A percentile compares a stretch with the other conserved stretches of the same genome.
Evolutionary conservation across 2,113 vertebrate species (phyloP).

Genomic region (Apaloderma vittatum): DNA sequence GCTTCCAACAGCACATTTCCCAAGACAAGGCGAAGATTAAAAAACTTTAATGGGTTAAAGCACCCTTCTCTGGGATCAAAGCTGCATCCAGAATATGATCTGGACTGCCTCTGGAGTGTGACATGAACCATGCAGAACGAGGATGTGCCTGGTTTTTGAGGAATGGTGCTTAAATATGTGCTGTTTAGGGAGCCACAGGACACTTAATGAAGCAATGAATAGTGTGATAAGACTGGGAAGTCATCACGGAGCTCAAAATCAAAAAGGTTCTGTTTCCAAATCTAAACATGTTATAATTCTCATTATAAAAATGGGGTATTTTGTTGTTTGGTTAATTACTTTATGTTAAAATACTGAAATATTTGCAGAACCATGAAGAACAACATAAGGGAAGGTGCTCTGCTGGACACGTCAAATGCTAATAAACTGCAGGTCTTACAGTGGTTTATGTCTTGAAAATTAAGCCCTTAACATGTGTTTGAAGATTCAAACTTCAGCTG

Average conservation of each 20-base stretch:
- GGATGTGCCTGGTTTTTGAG: fast-evolving
- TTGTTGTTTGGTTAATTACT: not conserved
- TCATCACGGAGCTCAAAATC: not conserved
- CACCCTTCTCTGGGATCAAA: not conserved
- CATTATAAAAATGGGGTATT: not conserved
- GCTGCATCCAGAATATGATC: not conserved
- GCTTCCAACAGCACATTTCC: not conserved
- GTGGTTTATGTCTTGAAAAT: conserved; percentile 56
- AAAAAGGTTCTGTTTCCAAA: not conserved
- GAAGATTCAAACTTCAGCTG: conserved; percentile 63
- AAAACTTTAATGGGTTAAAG: not conserved
- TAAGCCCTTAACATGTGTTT: conserved; percentile 56
- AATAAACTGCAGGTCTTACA: not conserved
- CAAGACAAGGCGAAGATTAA: not conserved
- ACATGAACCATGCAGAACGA: not conserved
- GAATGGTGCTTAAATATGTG: not conserved
- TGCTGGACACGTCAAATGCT: not conserved
- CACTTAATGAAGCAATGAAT: not conserved
- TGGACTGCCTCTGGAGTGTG: not conserved
- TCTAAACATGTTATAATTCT: not conserved
- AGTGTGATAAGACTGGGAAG: not conserved
- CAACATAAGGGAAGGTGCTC: not conserved
- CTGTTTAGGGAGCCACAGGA: not conserved
- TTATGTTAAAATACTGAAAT: not conserved
- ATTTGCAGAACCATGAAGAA: not conserved